Percentiles rank a stretch among this genome's conserved stretches.
These are phyloP conservation scores for Orchestia grillus DNA, from an alignment of 1,140 invertebrate genomes.

Conservation along the genomic window DNA sequence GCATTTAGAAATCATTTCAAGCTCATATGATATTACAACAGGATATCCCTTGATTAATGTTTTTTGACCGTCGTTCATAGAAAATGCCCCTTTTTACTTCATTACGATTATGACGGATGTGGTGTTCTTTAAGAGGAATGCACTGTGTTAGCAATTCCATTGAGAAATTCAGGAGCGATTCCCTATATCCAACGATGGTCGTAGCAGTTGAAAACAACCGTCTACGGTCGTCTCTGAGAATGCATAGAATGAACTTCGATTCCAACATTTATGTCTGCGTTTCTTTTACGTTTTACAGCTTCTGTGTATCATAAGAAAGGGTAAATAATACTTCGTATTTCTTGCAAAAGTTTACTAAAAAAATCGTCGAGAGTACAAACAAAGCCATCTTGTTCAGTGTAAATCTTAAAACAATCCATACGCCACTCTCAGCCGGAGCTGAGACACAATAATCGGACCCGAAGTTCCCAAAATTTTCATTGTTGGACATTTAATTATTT, in stretches of 20 bases:
- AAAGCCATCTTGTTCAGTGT: neutral
- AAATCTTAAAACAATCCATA: neutral
- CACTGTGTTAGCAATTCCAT: too few relatives aligned
- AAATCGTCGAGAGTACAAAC: neutral
- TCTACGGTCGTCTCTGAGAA: neutral
- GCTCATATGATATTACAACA: too few relatives aligned
- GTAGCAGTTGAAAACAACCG: neutral
- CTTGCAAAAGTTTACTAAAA: conserved; percentile 44
- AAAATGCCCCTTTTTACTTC: too few relatives aligned
- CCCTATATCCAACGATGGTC: too few relatives aligned
- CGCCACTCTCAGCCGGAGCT: neutral
- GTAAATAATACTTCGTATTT: neutral
- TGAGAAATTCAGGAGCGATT: too few relatives aligned
- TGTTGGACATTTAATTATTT: neutral
- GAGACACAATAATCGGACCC: neutral
- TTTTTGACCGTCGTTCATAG: too few relatives aligned
- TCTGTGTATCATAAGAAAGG: neutral
- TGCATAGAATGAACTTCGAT: neutral
- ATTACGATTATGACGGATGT: too few relatives aligned
- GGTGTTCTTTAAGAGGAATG: too few relatives aligned
- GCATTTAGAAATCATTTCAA: too few relatives aligned
- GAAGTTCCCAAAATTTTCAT: neutral
- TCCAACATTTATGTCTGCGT: neutral
- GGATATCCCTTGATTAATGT: too few relatives aligned
- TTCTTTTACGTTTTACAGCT: neutral